phyloP scores from a whole-genome alignment of 2,888 invertebrate genomes.

The Leptopilina syphax region DNA sequence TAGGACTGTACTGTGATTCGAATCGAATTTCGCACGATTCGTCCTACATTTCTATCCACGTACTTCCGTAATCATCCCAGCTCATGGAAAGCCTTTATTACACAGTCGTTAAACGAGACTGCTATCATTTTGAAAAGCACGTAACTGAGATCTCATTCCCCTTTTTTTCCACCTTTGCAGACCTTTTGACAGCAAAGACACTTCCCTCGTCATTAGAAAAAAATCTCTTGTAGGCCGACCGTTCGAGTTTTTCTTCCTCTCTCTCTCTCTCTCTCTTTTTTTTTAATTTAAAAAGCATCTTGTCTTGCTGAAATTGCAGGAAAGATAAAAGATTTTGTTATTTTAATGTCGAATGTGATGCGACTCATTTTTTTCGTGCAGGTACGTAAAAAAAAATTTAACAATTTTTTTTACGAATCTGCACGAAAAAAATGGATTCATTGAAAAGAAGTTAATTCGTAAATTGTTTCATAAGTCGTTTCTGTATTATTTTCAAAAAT shows the following conservation, averaged over 20 bases:
- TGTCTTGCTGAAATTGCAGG: too few relatives aligned
- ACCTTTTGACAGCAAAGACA: slow-evolving; percentile 1
- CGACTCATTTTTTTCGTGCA: too few relatives aligned
- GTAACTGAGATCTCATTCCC: slow-evolving; percentile 5
- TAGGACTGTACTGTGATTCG: slow-evolving; percentile 36
- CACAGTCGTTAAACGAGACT: slow-evolving; percentile 47
- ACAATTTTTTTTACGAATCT: too few relatives aligned
- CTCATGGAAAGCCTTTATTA: slow-evolving; percentile 48
- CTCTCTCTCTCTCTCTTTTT: too few relatives aligned
- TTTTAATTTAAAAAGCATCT: too few relatives aligned
- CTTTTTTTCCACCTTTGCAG: neutral
- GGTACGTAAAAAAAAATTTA: too few relatives aligned
- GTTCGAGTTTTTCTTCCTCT: neutral
- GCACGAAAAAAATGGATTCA: too few relatives aligned
- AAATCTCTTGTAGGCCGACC: slow-evolving; percentile 1
- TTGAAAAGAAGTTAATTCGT: too few relatives aligned
- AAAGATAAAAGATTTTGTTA: too few relatives aligned
- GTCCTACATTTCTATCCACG: slow-evolving; percentile 35
- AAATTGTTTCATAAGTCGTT: too few relatives aligned
- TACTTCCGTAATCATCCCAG: slow-evolving; percentile 43
- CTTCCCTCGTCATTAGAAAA: slow-evolving; percentile 2
- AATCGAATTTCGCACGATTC: slow-evolving; percentile 26
- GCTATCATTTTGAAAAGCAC: slow-evolving; percentile 1
- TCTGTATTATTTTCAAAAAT: too few relatives aligned
- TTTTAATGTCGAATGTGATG: too few relatives aligned